Evolutionary conservation across 2,797 vertebrate species (phyloP).

Genomic region (Semotilus atromaculatus): DNA sequence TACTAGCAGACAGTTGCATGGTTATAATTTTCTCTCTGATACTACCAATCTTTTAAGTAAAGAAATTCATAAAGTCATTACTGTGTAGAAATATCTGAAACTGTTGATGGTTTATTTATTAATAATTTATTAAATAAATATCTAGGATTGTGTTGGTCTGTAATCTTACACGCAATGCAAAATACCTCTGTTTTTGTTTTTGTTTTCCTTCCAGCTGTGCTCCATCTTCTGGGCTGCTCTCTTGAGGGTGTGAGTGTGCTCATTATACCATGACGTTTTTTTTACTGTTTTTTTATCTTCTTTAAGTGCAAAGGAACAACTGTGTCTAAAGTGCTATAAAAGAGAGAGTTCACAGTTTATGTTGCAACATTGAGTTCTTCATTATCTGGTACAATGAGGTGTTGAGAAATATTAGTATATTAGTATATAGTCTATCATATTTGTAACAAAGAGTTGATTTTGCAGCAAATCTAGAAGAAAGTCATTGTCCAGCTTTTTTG

Average conservation of each 20-base stretch:
- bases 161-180: neutral
- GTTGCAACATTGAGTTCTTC: too few relatives aligned
- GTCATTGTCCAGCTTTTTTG: too few relatives aligned
- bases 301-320: neutral
- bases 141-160: neutral
- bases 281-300: neutral
- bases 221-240: neutral
- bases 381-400: too few relatives aligned
- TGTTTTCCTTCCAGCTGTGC: neutral
- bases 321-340: neutral
- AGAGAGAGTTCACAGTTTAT: neutral
- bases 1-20: neutral
- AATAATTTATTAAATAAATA: neutral
- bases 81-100: neutral
- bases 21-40: neutral
- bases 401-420: too few relatives aligned
- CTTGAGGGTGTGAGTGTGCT: neutral
- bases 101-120: neutral
- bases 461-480: neutral
- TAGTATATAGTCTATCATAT: neutral
- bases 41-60: neutral
- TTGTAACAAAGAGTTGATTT: neutral
- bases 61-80: neutral
- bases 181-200: neutral
- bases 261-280: too few relatives aligned